Evolutionary conservation across 2,888 invertebrate species (phyloP), one percentile per base, ranked within the genome.

Genomic region (Melieria picta): DNA sequence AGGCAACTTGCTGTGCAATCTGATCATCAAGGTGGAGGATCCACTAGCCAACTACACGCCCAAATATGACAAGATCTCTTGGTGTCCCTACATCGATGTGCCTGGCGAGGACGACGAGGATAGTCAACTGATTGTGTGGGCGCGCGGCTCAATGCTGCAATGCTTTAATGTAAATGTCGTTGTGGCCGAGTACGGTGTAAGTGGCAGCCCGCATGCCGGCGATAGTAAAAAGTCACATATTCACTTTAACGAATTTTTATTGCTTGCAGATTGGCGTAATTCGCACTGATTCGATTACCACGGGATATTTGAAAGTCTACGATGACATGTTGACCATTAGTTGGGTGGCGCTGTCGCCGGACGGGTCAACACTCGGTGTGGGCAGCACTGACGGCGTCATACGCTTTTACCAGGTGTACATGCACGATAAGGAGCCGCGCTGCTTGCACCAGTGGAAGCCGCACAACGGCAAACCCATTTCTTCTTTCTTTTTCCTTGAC

Each of bases 391-490:
- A 97, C 87, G 98, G 98, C 65, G 90, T 91, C 81, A 95, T 98
- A 64, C 94, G 95, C 86, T 98, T 98, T 88, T 97, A 95, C 87
- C 96, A 97, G 89, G 92, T 92, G 79, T 93, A 93, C 85, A 90
- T 93, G 87, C 90, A 91, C 77, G 90, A 91, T 79, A 90, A 89
- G 77, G 90, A 91, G 77, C 94, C 93, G 5, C 90, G 94, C 76
- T 96, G 96, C 87, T 88, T 98, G 75, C 96, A 98, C 88, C 91
- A 95, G 82, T 97, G 98, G 98, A 91, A 92, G 82, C 98, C 98
- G 1, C 98, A 98, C 84, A 93, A 91, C 58, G 96, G 96, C 5
- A 91, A 93, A 81, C 93, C 96, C 0, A 90, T 98, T 72, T 94
- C 94, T 50, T 94, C 93, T 43, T 89, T 98, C n/a, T 94, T 95